A percentile compares a stretch with the other conserved stretches of the same genome.
Evolutionary conservation across 2,797 vertebrate species (phyloP).

Genomic region (Malurus leucopterus): DNA sequence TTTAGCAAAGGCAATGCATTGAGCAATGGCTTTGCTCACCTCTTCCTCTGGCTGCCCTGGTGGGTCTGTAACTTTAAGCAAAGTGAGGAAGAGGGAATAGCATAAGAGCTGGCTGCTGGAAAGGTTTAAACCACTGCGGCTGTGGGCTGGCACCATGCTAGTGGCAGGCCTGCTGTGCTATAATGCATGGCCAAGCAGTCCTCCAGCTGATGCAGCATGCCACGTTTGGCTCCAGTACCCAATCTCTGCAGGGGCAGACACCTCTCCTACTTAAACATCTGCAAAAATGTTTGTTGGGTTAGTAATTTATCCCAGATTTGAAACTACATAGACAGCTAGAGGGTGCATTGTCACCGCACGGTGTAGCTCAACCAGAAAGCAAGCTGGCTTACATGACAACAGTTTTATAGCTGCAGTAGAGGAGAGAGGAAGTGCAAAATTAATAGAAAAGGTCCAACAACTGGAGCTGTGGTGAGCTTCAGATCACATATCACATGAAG

Average conservation of each 20-base stretch:
- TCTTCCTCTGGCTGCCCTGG: not conserved
- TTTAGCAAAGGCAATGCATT: fast-evolving
- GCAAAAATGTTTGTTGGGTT: not conserved
- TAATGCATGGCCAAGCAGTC: fast-evolving
- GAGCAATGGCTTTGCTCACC: not conserved
- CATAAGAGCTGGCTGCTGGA: not conserved
- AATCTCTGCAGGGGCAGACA: not conserved
- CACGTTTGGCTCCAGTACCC: not conserved
- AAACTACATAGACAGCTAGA: not conserved
- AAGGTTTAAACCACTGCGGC: not conserved
- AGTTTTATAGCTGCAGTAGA: not conserved
- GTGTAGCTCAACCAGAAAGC: not conserved
- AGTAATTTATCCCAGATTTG: not conserved
- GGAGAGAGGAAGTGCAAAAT: not conserved
- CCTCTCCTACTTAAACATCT: not conserved
- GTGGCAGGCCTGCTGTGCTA: fast-evolving
- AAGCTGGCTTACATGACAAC: not conserved
- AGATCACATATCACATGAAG: not conserved
- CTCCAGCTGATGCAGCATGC: not conserved
- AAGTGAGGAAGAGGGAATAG: not conserved
- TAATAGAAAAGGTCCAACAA: not conserved
- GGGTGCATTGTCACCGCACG: fast-evolving
- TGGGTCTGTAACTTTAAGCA: not conserved
- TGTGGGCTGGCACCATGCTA: fast-evolving
- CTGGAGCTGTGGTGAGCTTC: not conserved